Percentiles rank a stretch among this genome's conserved stretches.
phyloP scores from a whole-genome alignment of 2,113 vertebrate species.

The Lutjanus erythropterus region DNA sequence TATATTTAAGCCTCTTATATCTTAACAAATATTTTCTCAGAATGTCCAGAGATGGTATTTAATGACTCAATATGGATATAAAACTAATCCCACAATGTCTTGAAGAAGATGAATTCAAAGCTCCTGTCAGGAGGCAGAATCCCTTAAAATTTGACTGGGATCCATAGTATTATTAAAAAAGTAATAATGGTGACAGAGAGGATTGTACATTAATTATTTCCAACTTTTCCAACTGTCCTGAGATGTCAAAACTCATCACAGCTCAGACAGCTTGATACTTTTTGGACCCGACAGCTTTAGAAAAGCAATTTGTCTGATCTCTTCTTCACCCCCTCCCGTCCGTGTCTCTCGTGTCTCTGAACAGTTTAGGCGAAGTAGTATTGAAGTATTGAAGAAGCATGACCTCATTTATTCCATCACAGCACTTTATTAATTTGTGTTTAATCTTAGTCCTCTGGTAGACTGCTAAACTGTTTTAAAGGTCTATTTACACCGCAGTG shows the following conservation, averaged over 20 bases:
- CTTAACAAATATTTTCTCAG: not conserved
- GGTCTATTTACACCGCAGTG: too few species aligned
- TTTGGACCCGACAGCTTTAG: conserved; percentile 1
- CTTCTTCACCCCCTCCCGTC: not conserved
- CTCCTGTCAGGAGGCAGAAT: not conserved
- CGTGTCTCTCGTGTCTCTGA: not conserved
- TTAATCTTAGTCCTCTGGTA: too few species aligned
- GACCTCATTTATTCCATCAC: too few species aligned
- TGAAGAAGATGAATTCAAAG: not conserved
- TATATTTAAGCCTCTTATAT: conserved; percentile 2
- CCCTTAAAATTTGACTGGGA: not conserved
- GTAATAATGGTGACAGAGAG: not conserved
- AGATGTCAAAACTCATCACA: conserved; percentile 15
- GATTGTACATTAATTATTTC: conserved; percentile 14
- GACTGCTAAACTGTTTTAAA: too few species aligned
- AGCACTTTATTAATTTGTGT: not conserved
- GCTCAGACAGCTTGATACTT: conserved; percentile 1
- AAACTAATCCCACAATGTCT: not conserved
- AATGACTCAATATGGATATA: not conserved
- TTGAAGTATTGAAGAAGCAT: too few species aligned
- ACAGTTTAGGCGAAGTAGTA: not conserved
- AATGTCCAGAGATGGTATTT: not conserved
- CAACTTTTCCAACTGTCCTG: not conserved
- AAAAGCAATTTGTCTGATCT: conserved; percentile 8
- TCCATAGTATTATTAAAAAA: not conserved